A percentile compares a stretch with the other conserved stretches of the same genome.
Evolutionary conservation across 2,888 invertebrate species (phyloP).

Genomic region (Agrochola lychnidis): DNA sequence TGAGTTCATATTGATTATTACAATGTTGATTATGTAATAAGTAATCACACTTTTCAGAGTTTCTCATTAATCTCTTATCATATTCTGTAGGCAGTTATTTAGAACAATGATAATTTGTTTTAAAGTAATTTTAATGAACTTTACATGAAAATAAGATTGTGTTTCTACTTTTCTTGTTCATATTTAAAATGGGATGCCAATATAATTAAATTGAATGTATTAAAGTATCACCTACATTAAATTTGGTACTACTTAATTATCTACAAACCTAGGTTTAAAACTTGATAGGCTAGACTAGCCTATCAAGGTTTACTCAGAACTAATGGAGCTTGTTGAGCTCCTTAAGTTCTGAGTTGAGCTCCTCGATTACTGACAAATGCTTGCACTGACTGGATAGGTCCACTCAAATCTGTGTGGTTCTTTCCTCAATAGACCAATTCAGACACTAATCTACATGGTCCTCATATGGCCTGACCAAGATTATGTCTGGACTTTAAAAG

Average conservation of each 20-base stretch:
- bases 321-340: too few species aligned
- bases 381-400: too few species aligned
- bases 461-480: too few species aligned
- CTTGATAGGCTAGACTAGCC: neutral
- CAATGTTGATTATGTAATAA: constrained; percentile 51
- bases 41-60: constrained; percentile 1
- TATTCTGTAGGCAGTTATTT: neutral
- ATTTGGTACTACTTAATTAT: neutral
- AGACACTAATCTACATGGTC: too few species aligned
- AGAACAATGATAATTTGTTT: constrained; percentile 1
- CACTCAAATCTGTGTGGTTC: too few species aligned
- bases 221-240: neutral
- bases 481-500: too few species aligned
- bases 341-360: too few species aligned
- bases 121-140: neutral
- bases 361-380: too few species aligned
- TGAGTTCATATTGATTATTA: constrained; percentile 33
- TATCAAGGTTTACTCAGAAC: too few species aligned
- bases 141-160: neutral
- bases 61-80: constrained; percentile 37
- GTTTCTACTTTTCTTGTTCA: neutral
- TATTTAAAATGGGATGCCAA: neutral
- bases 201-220: neutral
- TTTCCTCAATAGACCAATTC: too few species aligned
- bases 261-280: neutral